Base-by-base conservation (phyloP, 2,113 vertebrate species). In the Lagopus leucura region DNA sequence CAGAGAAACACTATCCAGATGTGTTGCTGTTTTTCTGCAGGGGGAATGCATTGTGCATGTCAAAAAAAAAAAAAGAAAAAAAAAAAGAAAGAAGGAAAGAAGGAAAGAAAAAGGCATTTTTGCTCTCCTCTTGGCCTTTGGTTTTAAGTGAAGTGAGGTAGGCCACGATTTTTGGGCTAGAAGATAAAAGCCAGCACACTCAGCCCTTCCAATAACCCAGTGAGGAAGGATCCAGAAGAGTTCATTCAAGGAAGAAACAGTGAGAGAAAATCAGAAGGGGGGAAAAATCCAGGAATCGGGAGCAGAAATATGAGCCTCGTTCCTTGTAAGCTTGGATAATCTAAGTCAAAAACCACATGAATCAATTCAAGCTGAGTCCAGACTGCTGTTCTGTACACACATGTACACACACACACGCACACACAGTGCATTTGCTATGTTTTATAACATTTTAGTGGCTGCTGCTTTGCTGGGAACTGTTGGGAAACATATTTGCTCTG, bases 1-100 rank as follows among this genome's bases (percentile, higher is more conserved):
- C 43, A 78, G 90, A 2, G 3, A 96, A 97, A 97, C 87, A 42
- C 77, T 93, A 50, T 95, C 96, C 96, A 97, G 96, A 96, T 97
- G 96, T 94, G 96, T 64, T 50, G 79, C 60, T 93, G 89, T 47
- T 93, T 96, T 96, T 87, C 91, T 32, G 6, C 75, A 76, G 76
- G 84, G 92, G 76, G 76, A 95, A 93, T 40, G 76, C 55, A 43
- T 88, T 83, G 81, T 96, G 86, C 11, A 16, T 43, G 88, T 67
- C 27, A 64, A 34, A 30, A 50, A n/a, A 28, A 25, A 15, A 16
- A 28, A 4, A 27, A 22, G 42, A 11, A 4, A n/a, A 36, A 36
- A 16, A 28, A 2, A 27, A 22, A 47, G 10, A 4, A n/a, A 22
- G 17, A 3, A 2, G 22, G 43, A 43, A 45, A 45, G 34, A 16